Evolutionary conservation across 2,113 vertebrate genomes (phyloP).

Genomic region (Nyctibius bracteatus): DNA sequence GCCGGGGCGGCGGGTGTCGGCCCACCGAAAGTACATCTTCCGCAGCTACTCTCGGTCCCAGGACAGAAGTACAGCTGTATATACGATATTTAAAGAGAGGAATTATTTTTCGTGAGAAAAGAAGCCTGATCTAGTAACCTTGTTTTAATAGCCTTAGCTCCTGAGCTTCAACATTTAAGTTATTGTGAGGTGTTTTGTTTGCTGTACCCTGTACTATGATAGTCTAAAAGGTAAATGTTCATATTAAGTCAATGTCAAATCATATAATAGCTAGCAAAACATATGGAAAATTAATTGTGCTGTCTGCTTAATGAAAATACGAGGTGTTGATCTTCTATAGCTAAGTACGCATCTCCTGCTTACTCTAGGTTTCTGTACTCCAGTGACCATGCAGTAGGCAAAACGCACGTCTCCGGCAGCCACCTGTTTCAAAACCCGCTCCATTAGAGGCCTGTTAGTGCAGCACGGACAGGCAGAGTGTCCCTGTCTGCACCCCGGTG

Average conservation of each 20-base stretch:
- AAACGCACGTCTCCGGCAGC: rapidly evolving
- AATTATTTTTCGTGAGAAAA: conserved; percentile 42
- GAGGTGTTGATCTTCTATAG: background rate
- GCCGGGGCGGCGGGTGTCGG: background rate
- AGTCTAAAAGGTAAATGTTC: conserved; percentile 27
- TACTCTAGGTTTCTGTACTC: background rate
- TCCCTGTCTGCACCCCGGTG: background rate
- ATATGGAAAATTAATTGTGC: conserved; percentile 6
- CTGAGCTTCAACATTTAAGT: background rate
- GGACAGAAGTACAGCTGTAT: background rate
- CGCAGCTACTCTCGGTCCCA: background rate
- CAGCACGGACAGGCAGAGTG: background rate
- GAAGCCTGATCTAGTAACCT: background rate
- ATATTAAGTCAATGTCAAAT: conserved; percentile 35
- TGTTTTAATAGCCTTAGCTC: background rate
- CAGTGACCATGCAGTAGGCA: background rate
- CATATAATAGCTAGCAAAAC: conserved; percentile 36
- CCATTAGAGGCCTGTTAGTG: rapidly evolving
- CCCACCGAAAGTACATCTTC: background rate
- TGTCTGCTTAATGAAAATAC: conserved; percentile 26
- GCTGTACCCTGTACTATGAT: conserved; percentile 28
- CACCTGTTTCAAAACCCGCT: background rate
- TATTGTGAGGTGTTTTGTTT: conserved; percentile 36
- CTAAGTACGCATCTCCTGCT: background rate
- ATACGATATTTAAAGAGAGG: conserved; percentile 19